phyloP scores from a whole-genome alignment of 2,888 invertebrate species.

The Hirtodrosophila alboralis region DNA sequence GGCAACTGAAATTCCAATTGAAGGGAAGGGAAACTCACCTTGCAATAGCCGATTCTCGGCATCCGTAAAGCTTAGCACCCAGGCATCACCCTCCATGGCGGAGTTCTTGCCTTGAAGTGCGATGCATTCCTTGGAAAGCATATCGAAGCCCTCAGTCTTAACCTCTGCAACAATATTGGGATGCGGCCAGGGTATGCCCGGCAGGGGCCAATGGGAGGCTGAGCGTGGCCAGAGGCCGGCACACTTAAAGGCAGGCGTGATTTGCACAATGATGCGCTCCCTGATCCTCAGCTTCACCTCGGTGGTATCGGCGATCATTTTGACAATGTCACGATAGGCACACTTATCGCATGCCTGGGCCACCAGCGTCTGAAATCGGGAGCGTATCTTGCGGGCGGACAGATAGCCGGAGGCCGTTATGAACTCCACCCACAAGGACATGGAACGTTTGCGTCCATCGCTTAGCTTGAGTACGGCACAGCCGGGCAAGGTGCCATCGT shows the following conservation, averaged over 20 bases:
- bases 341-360: constrained; percentile 97
- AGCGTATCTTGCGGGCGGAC: constrained; percentile 97
- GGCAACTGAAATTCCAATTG: constrained; percentile 27
- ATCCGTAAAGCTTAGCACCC: constrained; percentile 95
- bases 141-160: constrained; percentile 97
- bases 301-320: constrained; percentile 97
- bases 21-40: constrained; percentile 84
- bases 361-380: constrained; percentile 95
- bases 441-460: constrained; percentile 97
- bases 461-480: constrained; percentile 97
- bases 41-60: constrained; percentile 95
- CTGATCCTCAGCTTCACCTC: constrained; percentile 96
- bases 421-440: constrained; percentile 99
- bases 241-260: constrained; percentile 97
- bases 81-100: constrained; percentile 98
- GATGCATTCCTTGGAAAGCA: constrained; percentile 94
- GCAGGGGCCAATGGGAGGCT: constrained; percentile 96
- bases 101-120: constrained; percentile 94
- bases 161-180: constrained; percentile 96
- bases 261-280: constrained; percentile 96
- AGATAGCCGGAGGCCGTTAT: constrained; percentile 98
- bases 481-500: constrained; percentile 96
- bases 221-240: constrained; percentile 97
- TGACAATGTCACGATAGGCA: constrained; percentile 95
- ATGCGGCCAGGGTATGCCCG: constrained; percentile 96